Conservation (phyloP, 2,888 invertebrate genomes). For the Athalia circularis region DNA sequence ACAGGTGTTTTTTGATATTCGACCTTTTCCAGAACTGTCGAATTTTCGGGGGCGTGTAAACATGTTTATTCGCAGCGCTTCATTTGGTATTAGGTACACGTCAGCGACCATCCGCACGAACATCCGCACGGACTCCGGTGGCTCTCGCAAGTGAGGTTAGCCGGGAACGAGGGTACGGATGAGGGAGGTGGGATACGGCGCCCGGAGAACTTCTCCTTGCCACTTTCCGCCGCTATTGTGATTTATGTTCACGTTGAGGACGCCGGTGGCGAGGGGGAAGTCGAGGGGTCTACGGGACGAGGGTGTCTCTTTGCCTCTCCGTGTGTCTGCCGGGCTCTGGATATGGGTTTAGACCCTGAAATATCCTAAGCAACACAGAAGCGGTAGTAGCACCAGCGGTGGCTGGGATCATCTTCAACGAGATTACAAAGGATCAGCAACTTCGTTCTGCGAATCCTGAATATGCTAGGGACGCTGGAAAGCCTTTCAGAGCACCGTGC, state of each 20-base stretch:
- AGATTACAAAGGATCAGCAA: conserved; percentile 71
- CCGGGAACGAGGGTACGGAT: conserved; percentile 51
- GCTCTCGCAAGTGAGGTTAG: conserved; percentile 46
- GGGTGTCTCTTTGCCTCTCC: conserved; percentile 39
- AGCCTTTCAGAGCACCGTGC: conserved; percentile 6
- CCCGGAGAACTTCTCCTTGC: conserved; percentile 70
- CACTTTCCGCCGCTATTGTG: conserved; percentile 73
- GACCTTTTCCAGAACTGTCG: background rate
- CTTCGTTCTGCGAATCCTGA: conserved; percentile 55
- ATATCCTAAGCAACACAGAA: conserved; percentile 49
- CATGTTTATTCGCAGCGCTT: conserved; percentile 45
- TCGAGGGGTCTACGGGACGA: conserved; percentile 28
- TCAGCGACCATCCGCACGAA: conserved; percentile 49
- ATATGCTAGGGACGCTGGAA: conserved; percentile 40
- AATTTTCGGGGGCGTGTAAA: conserved; percentile 8
- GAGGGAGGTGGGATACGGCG: conserved; percentile 52
- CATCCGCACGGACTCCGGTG: conserved; percentile 15
- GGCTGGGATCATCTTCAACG: conserved; percentile 69
- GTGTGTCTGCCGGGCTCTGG: conserved; percentile 30
- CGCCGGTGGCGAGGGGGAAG: conserved; percentile 48
- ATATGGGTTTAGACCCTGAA: conserved; percentile 53
- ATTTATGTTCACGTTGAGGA: conserved; percentile 72
- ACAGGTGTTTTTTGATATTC: conserved; percentile 1
- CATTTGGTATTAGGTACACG: conserved; percentile 51
- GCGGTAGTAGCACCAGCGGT: conserved; percentile 51